Evolutionary conservation across 2,113 vertebrate genomes (phyloP), one percentile per base, ranked within the genome.

Genomic region (Hypomesus transpacificus): DNA sequence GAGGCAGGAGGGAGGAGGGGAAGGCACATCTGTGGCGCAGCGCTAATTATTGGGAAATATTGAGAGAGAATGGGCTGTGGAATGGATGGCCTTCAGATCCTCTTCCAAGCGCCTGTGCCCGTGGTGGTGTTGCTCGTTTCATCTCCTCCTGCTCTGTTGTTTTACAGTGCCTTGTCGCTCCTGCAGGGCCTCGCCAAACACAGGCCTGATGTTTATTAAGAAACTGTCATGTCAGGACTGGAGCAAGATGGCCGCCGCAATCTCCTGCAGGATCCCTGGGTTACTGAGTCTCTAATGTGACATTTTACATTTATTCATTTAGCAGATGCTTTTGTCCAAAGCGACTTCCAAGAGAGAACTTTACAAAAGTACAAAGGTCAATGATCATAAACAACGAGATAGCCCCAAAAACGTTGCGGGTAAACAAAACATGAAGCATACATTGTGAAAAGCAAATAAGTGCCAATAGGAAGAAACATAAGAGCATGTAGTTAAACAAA

Each of bases 11-110:
- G 65, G 79, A 34, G 31, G 31, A 34, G 60, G 73, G 74, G 80
- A 59, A 75, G 18, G 73, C 87, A 92, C 91, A 93, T 93, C 90
- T 93, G 92, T 61, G 74, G 73, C 68, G 68, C 92, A 91, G 90
- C 63, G 54, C 87, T 91, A 91, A 92, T 92, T 90, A 91, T 89
- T 86, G 87, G 86, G 84, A 88, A 89, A 88, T 81, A 86, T 82
- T 72, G 71, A 16, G 77, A 85, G 85, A 86, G 74, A 80, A 82
- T 54, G 78, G 73, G 67, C 28, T 79, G 78, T 78, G 80, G 77
- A 85, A 81, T 82, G 17, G 81, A 71, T 50, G 70, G 26, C 68
- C 82, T 80, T 92, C 89, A 92, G 92, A 93, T 92, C 90, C 50
- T 86, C 85, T 87, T 93, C 91, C 92, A 93, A 91, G 75, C 21